phyloP scores from a whole-genome alignment of 2,888 invertebrate genomes.

The Tryphoninae sp. region DNA sequence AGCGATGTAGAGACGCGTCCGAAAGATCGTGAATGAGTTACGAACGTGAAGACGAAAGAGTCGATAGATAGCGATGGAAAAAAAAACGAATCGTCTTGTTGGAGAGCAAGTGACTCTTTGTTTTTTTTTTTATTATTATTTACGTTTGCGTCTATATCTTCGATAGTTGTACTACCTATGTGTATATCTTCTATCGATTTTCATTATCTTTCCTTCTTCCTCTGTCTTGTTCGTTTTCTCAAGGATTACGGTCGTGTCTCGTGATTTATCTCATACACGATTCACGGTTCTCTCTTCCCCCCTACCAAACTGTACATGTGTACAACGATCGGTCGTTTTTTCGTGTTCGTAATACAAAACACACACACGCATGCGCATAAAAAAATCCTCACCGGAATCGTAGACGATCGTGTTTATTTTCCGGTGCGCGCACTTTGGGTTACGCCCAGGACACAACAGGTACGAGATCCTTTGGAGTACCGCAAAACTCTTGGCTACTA shows the following conservation, averaged over 20 bases:
- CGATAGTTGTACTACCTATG: not conserved
- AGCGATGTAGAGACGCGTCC: constrained; percentile 53
- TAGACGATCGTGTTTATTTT: not conserved
- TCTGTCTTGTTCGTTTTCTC: not conserved
- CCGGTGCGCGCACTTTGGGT: constrained; percentile 53
- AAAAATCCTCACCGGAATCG: not conserved
- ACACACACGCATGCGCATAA: not conserved
- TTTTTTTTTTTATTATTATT: not conserved
- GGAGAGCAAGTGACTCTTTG: not conserved
- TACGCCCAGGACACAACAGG: constrained; percentile 59
- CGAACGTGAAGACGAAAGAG: not conserved
- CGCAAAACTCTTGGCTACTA: not conserved
- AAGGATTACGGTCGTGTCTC: not conserved
- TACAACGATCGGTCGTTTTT: not conserved
- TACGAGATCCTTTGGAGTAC: constrained; percentile 27
- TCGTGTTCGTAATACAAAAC: not conserved
- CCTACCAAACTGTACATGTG: not conserved
- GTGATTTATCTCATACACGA: not conserved
- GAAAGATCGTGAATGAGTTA: constrained; percentile 35
- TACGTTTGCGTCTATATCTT: not conserved
- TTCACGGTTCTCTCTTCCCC: not conserved
- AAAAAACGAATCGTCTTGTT: not conserved
- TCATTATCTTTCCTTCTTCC: not conserved
- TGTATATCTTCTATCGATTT: not conserved
- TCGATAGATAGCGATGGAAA: not conserved